Conservation (phyloP, 2,797 vertebrate genomes). For the Arnoldichthys spilopterus region DNA sequence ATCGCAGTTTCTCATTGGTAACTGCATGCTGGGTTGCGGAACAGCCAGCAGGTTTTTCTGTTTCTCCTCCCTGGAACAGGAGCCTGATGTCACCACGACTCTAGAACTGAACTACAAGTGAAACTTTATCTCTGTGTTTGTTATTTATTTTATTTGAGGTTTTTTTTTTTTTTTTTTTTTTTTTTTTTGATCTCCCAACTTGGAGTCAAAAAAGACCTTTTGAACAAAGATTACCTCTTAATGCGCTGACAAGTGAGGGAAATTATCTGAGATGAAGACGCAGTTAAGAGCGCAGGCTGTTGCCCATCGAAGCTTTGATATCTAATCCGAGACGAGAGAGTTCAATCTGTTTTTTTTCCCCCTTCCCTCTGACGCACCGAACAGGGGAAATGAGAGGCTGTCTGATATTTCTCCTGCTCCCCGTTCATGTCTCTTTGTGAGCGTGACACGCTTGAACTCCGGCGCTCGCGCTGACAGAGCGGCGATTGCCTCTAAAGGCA, state of each 20-base stretch:
- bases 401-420: conserved; percentile 73
- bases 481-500: conserved; percentile 74
- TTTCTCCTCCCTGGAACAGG: background rate
- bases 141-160: background rate
- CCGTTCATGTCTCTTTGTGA: conserved; percentile 67
- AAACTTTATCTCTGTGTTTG: conserved; percentile 8
- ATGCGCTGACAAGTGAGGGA: conserved; percentile 61
- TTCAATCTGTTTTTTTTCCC: conserved; percentile 61
- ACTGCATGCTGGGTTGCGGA: background rate
- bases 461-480: conserved; percentile 65
- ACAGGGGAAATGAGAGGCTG: conserved; percentile 51
- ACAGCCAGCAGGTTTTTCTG: background rate
- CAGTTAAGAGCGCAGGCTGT: conserved; percentile 58
- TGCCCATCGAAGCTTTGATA: conserved; percentile 58
- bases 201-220: conserved; percentile 7
- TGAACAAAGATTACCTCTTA: conserved; percentile 35
- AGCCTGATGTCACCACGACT: background rate
- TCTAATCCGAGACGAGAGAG: conserved; percentile 66
- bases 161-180: background rate
- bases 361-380: conserved; percentile 72
- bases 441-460: conserved; percentile 72
- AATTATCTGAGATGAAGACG: conserved; percentile 68
- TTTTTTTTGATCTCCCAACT: background rate
- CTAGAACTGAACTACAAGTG: background rate
- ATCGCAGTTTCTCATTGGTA: background rate